These are phyloP conservation scores for Eciton burchellii DNA, from an alignment of 1,140 invertebrate genomes.

Conservation along the genomic window DNA sequence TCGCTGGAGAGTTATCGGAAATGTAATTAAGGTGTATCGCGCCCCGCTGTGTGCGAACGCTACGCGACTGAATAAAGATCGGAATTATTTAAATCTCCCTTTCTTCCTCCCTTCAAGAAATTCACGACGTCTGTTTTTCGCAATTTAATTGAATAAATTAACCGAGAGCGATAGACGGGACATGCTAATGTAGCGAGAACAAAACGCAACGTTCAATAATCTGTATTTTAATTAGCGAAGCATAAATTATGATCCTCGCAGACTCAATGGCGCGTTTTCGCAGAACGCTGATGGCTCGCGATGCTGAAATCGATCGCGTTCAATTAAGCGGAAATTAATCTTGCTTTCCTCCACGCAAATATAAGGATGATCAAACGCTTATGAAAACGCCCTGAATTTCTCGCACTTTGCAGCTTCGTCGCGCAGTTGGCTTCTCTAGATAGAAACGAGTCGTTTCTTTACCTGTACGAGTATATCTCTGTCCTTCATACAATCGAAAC, in stretches of 20 bases:
- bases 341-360: too few species aligned
- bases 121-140: neutral
- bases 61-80: slow-evolving; percentile 25
- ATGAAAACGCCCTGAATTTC: too few species aligned
- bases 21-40: slow-evolving; percentile 46
- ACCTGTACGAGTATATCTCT: too few species aligned
- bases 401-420: too few species aligned
- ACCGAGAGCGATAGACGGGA: neutral
- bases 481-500: too few species aligned
- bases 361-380: too few species aligned
- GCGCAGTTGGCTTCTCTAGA: too few species aligned
- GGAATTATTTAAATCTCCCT: slow-evolving; percentile 28
- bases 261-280: too few species aligned
- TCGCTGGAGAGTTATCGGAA: slow-evolving; percentile 46
- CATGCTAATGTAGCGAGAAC: slow-evolving; percentile 7
- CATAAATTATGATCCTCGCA: neutral
- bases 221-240: neutral
- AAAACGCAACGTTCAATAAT: slow-evolving; percentile 36
- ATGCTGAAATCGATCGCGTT: too few species aligned
- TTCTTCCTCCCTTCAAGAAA: neutral
- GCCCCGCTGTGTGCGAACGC: neutral
- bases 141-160: slow-evolving; percentile 28
- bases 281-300: too few species aligned
- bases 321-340: too few species aligned
- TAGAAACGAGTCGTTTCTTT: too few species aligned